These are phyloP conservation scores for Lasioglossum malachurum DNA, from an alignment of 2,888 invertebrate genomes.

Conservation along the genomic window DNA sequence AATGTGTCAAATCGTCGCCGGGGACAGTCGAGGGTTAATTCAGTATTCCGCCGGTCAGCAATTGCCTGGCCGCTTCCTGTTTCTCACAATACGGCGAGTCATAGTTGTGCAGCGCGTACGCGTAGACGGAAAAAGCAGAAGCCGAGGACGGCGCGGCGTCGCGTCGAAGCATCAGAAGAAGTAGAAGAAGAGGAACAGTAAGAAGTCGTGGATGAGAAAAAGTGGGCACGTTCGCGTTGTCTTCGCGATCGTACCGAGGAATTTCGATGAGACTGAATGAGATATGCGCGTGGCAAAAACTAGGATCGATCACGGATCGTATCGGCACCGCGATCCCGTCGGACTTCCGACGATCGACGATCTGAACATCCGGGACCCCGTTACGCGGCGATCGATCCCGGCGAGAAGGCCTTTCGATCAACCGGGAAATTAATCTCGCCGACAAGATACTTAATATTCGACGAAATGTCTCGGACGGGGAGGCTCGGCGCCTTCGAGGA, in stretches of 20 bases:
- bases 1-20: not conserved
- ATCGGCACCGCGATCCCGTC: not conserved
- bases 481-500: too few relatives aligned
- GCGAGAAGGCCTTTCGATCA: constrained; percentile 37
- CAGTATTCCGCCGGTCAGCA: not conserved
- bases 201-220: not conserved
- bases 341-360: constrained; percentile 11
- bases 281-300: not conserved
- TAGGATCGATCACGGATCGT: constrained; percentile 8
- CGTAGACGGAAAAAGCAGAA: not conserved
- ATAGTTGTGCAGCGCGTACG: not conserved
- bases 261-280: constrained; percentile 8
- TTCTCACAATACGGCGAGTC: not conserved
- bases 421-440: constrained; percentile 56
- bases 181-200: not conserved
- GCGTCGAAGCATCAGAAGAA: not conserved
- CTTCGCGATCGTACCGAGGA: constrained; percentile 15
- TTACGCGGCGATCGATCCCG: not conserved
- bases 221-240: not conserved
- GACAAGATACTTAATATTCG: constrained; percentile 47
- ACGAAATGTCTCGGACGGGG: constrained; percentile 9
- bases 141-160: not conserved
- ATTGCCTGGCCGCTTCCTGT: constrained; percentile 6
- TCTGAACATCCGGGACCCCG: constrained; percentile 4
- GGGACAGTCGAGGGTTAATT: not conserved